Evolutionary conservation across 2,888 invertebrate species (phyloP).

Genomic region (Leptarthrus brevirostris): DNA sequence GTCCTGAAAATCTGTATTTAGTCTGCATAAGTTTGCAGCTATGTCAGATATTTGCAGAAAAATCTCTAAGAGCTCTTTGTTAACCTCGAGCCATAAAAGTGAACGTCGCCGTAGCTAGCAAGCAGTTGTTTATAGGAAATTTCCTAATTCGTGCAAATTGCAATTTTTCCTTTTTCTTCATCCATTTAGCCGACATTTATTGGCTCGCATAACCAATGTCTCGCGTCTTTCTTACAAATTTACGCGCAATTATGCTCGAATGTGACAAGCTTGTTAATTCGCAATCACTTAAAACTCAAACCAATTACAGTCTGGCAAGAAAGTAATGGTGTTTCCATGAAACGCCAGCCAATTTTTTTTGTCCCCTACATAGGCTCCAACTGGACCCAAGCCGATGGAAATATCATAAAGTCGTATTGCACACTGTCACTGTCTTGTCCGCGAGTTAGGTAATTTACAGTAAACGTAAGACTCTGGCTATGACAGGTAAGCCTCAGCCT

Average conservation of each 20-base stretch:
- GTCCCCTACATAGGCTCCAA: background rate
- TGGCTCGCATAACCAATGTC: constrained; percentile 40
- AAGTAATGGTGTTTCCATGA: constrained; percentile 18
- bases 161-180: constrained; percentile 16
- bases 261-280: constrained; percentile 49
- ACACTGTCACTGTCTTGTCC: constrained; percentile 9
- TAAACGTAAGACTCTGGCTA: background rate
- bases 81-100: constrained; percentile 8
- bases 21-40: background rate
- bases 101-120: background rate
- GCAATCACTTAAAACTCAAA: constrained; percentile 35
- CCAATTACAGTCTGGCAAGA: constrained; percentile 21
- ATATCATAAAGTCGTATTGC: constrained; percentile 26
- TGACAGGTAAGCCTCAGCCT: constrained; percentile 11
- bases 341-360: constrained; percentile 16
- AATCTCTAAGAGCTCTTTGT: background rate
- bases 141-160: constrained; percentile 18
- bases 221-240: constrained; percentile 44
- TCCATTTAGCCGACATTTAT: constrained; percentile 4
- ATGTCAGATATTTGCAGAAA: background rate
- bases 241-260: constrained; percentile 48
- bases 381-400: constrained; percentile 25
- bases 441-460: constrained; percentile 16
- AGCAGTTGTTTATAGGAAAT: background rate
- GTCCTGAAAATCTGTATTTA: background rate